A percentile compares a stretch with the other conserved stretches of the same genome.
phyloP scores from a whole-genome alignment of 2,113 vertebrate genomes.

The Chionodraco myersi region DNA sequence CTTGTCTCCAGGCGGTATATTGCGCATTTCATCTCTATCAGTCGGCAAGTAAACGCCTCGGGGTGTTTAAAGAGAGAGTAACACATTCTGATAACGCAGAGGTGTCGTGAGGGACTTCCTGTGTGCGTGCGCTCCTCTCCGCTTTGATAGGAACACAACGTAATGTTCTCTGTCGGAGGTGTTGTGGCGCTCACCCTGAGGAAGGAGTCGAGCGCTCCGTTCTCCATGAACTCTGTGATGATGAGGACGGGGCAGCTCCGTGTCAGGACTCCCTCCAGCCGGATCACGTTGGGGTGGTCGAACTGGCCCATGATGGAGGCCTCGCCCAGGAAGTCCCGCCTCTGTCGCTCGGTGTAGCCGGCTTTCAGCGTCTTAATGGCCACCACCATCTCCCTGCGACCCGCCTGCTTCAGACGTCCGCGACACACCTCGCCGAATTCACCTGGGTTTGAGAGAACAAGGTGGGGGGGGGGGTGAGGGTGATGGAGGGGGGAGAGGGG shows the following conservation, averaged over 20 bases:
- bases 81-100: conserved; percentile 70
- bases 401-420: conserved; percentile 92
- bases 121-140: conserved; percentile 48
- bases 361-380: conserved; percentile 98
- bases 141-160: conserved; percentile 60
- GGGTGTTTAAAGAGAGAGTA: conserved; percentile 69
- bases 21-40: conserved; percentile 78
- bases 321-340: conserved; percentile 95
- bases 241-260: conserved; percentile 98
- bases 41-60: conserved; percentile 68
- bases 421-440: conserved; percentile 98
- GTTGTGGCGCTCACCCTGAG: conserved; percentile 88
- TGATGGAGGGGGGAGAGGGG: conserved; percentile 36
- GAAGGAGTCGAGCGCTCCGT: conserved; percentile 96
- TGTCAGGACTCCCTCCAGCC: conserved; percentile 96
- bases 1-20: conserved; percentile 71
- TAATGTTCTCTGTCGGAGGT: conserved; percentile 58
- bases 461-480: conserved; percentile 35
- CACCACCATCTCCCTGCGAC: conserved; percentile 93
- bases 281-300: conserved; percentile 98
- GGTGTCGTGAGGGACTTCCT: conserved; percentile 56
- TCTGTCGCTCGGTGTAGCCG: conserved; percentile 95
- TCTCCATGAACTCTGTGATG: conserved; percentile 99
- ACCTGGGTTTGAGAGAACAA: conserved; percentile 79
- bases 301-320: conserved; percentile 99